phyloP scores from a whole-genome alignment of 2,113 vertebrate species.

The Sitta europaea region DNA sequence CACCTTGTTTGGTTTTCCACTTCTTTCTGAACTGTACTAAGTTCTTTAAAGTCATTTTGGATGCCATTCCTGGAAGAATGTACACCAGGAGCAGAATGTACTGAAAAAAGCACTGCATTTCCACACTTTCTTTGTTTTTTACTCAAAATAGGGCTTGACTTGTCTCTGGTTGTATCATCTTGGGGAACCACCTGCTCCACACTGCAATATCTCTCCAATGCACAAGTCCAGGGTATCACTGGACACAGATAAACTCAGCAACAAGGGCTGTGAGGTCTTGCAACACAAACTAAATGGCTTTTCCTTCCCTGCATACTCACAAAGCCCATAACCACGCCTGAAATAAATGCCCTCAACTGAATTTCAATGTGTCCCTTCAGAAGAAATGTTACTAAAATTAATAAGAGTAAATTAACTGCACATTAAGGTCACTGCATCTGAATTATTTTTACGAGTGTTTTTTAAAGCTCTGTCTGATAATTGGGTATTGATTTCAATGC shows the following conservation, averaged over 20 bases:
- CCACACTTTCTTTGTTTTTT: neutral
- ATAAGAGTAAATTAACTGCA: slow-evolving; percentile 4
- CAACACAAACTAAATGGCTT: neutral
- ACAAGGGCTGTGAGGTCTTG: neutral
- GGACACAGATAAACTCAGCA: neutral
- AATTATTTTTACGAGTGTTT: neutral
- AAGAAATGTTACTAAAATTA: neutral
- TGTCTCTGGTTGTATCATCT: neutral
- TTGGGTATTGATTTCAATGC: slow-evolving; percentile 10
- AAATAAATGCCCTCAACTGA: neutral
- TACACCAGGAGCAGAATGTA: neutral
- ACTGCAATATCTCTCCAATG: rapidly evolving
- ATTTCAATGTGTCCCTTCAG: neutral
- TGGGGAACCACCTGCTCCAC: neutral
- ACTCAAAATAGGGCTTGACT: neutral
- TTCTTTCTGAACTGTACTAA: neutral
- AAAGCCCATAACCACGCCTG: neutral
- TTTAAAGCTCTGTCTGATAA: slow-evolving; percentile 15
- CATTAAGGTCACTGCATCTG: neutral
- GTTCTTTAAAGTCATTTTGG: neutral
- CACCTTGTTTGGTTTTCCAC: neutral
- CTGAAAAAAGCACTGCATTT: neutral
- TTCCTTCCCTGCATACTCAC: neutral
- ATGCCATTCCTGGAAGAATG: neutral
- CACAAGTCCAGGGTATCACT: neutral